Base-by-base conservation (phyloP, 2,797 vertebrate species). In the Hippoglossus hippoglossus region DNA sequence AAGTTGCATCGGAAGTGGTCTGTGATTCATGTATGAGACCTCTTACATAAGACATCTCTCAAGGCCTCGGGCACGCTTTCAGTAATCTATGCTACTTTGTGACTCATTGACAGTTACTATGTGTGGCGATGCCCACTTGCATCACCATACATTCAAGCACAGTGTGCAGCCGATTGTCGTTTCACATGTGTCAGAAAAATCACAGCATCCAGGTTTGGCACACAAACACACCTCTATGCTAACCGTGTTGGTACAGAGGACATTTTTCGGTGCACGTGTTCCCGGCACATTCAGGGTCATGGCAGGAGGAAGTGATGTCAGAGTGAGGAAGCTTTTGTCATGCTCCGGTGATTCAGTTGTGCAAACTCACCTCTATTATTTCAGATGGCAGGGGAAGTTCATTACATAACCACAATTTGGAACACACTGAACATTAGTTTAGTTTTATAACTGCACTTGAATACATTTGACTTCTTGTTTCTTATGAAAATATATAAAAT, bases 101-200 rank as follows among this genome's bases (percentile, higher is more conserved):
- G 86, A 91, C 68, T 88, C 87, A 89, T 71, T 78, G 79, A 56
- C 71, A 85, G 80, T 74, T 86, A 84, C 67, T 81, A 70, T 85
- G 70, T 60, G 71, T 53, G 61, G 63, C 52, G 80, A 75, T 81
- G 79, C 76, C 70, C 69, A 46, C 73, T 53, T 51, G 53, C 63
- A 63, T 74, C 58, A 77, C 26, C 52, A 21, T 63, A 73, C 34
- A 31, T 71, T 68, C 5, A 64, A 74, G 41, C 34, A 49, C 19
- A 19, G 18, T 3, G n/a, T 44, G 36, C 52, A 21, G 21, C 51
- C 47, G 50, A 22, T 22, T 59, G 15, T 6, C 13, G 34, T 65
- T 31, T 61, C 25, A n/a, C 15, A 75, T 34, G 2, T 18, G 18
- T 71, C 55, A 31, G 19, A 68, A 31, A 39, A 44, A 19, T 41